phyloP scores from a whole-genome alignment of 2,113 vertebrate genomes.

The Sebastes schlegelii region DNA sequence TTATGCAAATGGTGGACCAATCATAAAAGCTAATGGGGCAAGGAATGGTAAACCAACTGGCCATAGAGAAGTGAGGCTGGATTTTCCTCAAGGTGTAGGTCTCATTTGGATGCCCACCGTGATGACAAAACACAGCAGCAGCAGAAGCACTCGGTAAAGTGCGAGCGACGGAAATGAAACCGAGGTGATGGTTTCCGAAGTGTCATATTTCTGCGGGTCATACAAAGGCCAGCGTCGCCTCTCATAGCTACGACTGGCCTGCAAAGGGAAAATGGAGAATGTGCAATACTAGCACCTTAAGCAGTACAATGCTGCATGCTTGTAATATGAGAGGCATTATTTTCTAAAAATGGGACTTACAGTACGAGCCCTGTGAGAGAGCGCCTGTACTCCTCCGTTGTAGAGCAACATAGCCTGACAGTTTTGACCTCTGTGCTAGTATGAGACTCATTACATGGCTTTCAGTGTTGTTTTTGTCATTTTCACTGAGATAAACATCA shows the following conservation, averaged over 20 bases:
- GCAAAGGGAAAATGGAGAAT: constrained; percentile 51
- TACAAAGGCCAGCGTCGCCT: constrained; percentile 50
- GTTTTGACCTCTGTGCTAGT: constrained; percentile 30
- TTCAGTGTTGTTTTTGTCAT: constrained; percentile 27
- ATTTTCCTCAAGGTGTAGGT: constrained; percentile 56
- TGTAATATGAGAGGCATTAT: constrained; percentile 54
- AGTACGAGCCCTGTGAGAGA: constrained; percentile 23
- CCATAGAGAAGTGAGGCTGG: constrained; percentile 42
- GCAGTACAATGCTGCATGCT: constrained; percentile 47
- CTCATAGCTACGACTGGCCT: constrained; percentile 44
- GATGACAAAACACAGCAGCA: constrained; percentile 56
- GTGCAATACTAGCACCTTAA: constrained; percentile 48
- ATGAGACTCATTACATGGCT: constrained; percentile 48
- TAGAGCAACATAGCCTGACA: constrained; percentile 25
- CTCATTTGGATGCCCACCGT: constrained; percentile 52
- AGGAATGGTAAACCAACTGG: constrained; percentile 65
- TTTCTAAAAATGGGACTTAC: constrained; percentile 42
- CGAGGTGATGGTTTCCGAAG: constrained; percentile 50
- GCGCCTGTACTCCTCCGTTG: neutral
- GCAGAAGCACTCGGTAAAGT: constrained; percentile 41
- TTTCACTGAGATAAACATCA: constrained; percentile 44
- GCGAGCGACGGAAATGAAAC: constrained; percentile 53
- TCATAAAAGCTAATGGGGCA: constrained; percentile 73
- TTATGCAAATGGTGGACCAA: constrained; percentile 69
- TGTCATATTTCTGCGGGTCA: constrained; percentile 74